Conservation (phyloP, 1,140 invertebrate species). For the Penaeus chinensis region DNA sequence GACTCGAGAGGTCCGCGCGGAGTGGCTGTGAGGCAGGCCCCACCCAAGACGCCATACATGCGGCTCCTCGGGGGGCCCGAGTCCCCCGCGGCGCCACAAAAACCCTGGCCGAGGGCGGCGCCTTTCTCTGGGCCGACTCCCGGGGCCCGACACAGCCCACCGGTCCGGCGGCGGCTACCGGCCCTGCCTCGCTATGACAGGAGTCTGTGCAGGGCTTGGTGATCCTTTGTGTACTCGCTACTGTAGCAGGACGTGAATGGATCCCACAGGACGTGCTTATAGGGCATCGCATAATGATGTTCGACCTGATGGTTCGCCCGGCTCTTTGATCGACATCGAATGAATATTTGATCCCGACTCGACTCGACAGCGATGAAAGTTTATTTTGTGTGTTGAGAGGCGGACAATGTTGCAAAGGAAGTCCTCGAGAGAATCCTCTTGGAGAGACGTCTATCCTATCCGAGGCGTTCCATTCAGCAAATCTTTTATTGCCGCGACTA, state of each 20-base stretch:
- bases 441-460: too few relatives aligned
- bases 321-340: too few relatives aligned
- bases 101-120: slow-evolving; percentile 25
- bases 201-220: not conserved
- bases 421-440: too few relatives aligned
- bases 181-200: slow-evolving; percentile 2
- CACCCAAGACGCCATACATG: slow-evolving; percentile 29
- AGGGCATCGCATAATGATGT: too few relatives aligned
- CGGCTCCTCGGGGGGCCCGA: slow-evolving; percentile 1
- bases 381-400: too few relatives aligned
- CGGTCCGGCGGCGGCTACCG: slow-evolving; percentile 31
- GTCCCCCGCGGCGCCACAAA: slow-evolving; percentile 32
- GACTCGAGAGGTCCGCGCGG: not conserved
- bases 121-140: slow-evolving; percentile 26
- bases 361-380: too few relatives aligned
- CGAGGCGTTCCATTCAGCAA: too few relatives aligned
- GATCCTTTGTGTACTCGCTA: slow-evolving; percentile 17
- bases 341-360: too few relatives aligned
- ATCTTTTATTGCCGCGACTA: too few relatives aligned
- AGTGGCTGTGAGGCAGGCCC: not conserved
- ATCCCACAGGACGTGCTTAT: too few relatives aligned
- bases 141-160: slow-evolving; percentile 28
- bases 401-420: too few relatives aligned
- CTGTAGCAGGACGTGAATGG: not conserved
- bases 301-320: too few relatives aligned